Percentiles rank a stretch among this genome's conserved stretches.
Conservation (phyloP, 2,888 invertebrate species). For the Phalangium opilio region DNA sequence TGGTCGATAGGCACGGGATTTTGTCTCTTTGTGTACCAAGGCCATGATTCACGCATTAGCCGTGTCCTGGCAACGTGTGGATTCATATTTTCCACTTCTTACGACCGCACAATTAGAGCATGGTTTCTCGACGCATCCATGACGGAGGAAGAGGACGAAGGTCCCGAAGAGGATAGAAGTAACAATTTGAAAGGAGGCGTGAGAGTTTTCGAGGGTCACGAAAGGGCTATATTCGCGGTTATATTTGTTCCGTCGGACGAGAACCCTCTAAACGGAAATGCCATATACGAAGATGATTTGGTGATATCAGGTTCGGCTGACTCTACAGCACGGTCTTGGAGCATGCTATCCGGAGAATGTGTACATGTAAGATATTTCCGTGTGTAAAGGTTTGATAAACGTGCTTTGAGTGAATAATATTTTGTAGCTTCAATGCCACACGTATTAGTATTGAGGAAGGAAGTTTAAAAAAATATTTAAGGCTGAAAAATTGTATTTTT, state of each 20-base stretch:
- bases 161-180: conserved; percentile 5
- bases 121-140: conserved; percentile 33
- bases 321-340: conserved; percentile 35
- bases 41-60: conserved; percentile 34
- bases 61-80: conserved; percentile 34
- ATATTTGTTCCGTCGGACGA: conserved; percentile 33
- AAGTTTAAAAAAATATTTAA: no score
- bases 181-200: background rate
- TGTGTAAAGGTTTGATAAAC: background rate
- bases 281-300: conserved; percentile 25
- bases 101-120: conserved; percentile 29
- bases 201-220: conserved; percentile 31
- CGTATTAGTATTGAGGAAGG: no score
- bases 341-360: conserved; percentile 34
- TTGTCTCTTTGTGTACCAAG: conserved; percentile 32
- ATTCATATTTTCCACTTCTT: conserved; percentile 26
- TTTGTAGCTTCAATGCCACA: no score
- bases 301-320: conserved; percentile 37
- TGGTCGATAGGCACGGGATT: conserved; percentile 38
- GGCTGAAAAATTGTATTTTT: no score
- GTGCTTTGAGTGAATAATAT: no score
- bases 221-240: conserved; percentile 35
- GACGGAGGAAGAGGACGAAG: conserved; percentile 25
- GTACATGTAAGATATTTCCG: conserved; percentile 18
- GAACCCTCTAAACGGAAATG: conserved; percentile 11